Conservation (phyloP, 1,140 invertebrate species). For the Arion vulgaris region DNA sequence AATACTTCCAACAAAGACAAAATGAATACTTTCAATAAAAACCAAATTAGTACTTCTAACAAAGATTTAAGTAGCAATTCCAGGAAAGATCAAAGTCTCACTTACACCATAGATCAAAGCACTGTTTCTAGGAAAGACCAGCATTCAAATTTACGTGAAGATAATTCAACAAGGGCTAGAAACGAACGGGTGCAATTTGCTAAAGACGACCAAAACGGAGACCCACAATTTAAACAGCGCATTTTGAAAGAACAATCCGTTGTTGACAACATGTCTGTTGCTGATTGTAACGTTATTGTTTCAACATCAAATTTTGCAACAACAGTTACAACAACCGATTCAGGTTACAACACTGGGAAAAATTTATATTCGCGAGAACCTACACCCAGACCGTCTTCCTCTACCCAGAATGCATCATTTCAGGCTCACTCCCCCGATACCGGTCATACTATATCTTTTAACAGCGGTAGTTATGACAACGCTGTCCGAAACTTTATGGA, state of each 20-base stretch:
- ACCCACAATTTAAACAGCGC: not conserved
- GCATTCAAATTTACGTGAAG: not conserved
- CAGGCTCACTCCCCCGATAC: not conserved
- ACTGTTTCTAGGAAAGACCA: too few species aligned
- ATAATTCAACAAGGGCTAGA: not conserved
- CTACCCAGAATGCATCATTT: not conserved
- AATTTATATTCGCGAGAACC: not conserved
- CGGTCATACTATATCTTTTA: not conserved
- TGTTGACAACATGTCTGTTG: not conserved
- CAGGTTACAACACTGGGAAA: constrained; percentile 35
- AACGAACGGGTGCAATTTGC: not conserved
- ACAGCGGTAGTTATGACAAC: not conserved
- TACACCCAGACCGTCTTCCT: not conserved
- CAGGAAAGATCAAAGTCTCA: too few species aligned
- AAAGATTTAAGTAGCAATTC: too few species aligned
- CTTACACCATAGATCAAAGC: too few species aligned
- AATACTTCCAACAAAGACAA: too few species aligned
- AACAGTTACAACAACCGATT: constrained; percentile 32
- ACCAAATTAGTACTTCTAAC: too few species aligned
- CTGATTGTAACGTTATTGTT: not conserved
- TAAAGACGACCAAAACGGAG: not conserved
- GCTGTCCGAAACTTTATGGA: not conserved
- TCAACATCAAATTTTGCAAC: not conserved
- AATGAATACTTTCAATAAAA: too few species aligned
- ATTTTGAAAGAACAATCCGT: too few species aligned